Evolutionary conservation across 2,888 invertebrate genomes (phyloP).

Genomic region (Athalia circularis): DNA sequence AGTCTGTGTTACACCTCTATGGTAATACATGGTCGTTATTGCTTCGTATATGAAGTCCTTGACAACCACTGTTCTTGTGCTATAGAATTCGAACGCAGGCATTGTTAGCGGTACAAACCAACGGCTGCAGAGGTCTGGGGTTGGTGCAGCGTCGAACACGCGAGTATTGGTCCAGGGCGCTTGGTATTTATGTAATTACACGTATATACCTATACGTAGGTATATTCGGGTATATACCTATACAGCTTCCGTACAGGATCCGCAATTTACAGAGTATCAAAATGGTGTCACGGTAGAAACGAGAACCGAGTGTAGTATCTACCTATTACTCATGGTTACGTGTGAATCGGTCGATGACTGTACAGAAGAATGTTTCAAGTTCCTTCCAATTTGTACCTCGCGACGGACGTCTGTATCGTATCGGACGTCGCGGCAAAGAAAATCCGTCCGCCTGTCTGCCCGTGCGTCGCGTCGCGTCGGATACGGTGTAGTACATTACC

Average conservation of each 20-base stretch:
- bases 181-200: neutral
- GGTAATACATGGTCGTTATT: too few species aligned
- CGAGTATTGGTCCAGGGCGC: neutral
- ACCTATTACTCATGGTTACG: too few species aligned
- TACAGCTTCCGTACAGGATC: neutral
- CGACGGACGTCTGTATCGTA: constrained; percentile 7
- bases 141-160: neutral
- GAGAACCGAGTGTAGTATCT: neutral
- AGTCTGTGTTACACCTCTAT: too few species aligned
- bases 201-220: neutral
- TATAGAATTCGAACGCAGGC: neutral
- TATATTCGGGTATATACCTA: neutral
- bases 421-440: neutral
- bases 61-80: neutral
- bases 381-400: constrained; percentile 14
- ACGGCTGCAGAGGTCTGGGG: neutral
- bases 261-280: neutral
- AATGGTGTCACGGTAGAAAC: neutral
- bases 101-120: neutral
- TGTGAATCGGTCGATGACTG: neutral
- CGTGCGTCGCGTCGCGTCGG: constrained; percentile 26
- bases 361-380: neutral
- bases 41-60: neutral
- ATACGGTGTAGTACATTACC: constrained; percentile 45
- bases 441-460: constrained; percentile 27